phyloP scores from a whole-genome alignment of 2,113 vertebrate species.

The Microcebus griseorufus region DNA sequence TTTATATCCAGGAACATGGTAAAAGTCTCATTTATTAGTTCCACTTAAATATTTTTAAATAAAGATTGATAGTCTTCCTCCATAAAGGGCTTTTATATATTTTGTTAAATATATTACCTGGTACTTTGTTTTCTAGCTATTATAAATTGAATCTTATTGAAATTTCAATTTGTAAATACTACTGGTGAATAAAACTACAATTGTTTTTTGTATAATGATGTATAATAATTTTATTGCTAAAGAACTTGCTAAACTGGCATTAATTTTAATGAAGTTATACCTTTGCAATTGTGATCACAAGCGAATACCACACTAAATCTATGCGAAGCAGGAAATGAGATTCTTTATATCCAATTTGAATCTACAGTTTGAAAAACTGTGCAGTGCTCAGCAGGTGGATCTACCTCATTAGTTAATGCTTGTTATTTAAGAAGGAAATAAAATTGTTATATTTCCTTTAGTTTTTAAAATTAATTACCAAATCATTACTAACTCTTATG shows the following conservation, averaged over 20 bases:
- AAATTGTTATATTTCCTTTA: background rate
- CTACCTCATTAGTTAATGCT: background rate
- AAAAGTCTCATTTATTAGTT: background rate
- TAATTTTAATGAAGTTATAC: background rate
- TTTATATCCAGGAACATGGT: background rate
- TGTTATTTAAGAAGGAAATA: background rate
- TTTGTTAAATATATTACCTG: background rate
- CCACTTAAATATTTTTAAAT: background rate
- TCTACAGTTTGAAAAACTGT: background rate
- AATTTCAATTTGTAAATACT: background rate
- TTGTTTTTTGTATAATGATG: background rate
- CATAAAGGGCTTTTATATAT: background rate
- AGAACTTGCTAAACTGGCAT: background rate
- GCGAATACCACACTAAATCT: background rate
- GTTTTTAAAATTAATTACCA: background rate
- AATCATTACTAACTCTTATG: background rate
- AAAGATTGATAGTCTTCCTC: background rate
- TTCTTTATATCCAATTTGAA: background rate
- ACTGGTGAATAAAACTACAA: background rate
- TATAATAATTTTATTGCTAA: background rate
- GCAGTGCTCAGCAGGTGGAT: background rate
- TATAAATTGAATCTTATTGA: constrained; percentile 1
- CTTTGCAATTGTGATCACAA: background rate
- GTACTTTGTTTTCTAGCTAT: background rate
- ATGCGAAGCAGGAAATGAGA: background rate